Conservation (phyloP, 2,797 vertebrate genomes). For the Iguana delicatissima region DNA sequence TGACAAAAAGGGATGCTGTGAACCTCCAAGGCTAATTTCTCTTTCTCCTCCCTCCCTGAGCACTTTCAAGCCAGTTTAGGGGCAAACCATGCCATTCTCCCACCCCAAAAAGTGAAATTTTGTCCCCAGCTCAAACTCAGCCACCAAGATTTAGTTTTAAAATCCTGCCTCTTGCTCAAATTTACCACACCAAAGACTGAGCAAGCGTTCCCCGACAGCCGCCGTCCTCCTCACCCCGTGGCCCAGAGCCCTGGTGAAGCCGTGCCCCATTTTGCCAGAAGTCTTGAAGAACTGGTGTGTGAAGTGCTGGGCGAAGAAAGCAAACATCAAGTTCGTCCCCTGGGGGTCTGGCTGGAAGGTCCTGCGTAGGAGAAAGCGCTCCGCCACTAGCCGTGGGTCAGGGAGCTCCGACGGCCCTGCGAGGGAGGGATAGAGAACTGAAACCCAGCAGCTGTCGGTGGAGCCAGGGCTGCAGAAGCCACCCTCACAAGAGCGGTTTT, state of each 20-base stretch:
- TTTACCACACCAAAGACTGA: no score
- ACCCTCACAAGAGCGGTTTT: no score
- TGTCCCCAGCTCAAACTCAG: no score
- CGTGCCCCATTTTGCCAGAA: constrained; percentile 80
- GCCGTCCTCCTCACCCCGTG: constrained; percentile 87
- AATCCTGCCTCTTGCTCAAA: no score
- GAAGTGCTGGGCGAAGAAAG: constrained; percentile 98
- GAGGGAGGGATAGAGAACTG: not conserved
- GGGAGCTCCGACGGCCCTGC: constrained; percentile 90
- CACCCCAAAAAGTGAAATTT: no score
- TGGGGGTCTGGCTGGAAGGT: constrained; percentile 89
- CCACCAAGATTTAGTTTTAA: no score
- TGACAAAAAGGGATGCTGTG: constrained; percentile 56
- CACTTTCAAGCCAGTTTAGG: not conserved
- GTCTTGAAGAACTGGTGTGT: constrained; percentile 98
- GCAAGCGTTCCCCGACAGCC: no score
- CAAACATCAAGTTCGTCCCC: constrained; percentile 93
- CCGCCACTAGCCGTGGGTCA: constrained; percentile 81
- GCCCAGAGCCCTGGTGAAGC: constrained; percentile 91
- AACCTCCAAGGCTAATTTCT: not conserved
- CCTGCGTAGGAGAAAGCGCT: constrained; percentile 85
- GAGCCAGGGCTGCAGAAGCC: not conserved
- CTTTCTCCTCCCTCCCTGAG: not conserved
- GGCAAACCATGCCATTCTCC: not conserved
- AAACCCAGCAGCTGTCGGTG: not conserved